Conservation (phyloP, 2,888 invertebrate species). For the Eretmocerus hayati region DNA sequence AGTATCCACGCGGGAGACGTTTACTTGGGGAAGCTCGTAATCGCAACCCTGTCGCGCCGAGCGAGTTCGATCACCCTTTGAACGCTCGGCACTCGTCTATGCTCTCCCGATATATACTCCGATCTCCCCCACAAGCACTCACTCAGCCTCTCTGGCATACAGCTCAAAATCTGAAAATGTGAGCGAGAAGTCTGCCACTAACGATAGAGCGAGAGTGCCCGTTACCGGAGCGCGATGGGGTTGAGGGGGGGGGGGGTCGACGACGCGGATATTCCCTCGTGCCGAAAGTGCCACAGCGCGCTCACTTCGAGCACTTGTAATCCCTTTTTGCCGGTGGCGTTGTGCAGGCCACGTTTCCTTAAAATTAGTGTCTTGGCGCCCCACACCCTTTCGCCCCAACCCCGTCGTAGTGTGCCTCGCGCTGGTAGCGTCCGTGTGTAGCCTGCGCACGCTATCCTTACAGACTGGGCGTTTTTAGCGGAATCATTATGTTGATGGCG, state of each 20-base stretch:
- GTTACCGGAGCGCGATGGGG: conserved; percentile 1
- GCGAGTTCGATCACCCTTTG: conserved; percentile 19
- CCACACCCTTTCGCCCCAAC: conserved; percentile 5
- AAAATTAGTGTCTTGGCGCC: conserved; percentile 23
- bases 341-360: conserved; percentile 8
- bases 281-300: too few species aligned
- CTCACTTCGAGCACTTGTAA: background rate
- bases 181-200: too few species aligned
- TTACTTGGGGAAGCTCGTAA: too few species aligned
- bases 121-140: too few species aligned
- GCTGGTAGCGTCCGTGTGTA: conserved; percentile 9
- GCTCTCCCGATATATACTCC: conserved; percentile 5
- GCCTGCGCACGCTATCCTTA: too few species aligned
- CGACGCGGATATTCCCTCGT: too few species aligned
- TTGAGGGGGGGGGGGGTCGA: background rate
- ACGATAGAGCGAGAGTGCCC: background rate
- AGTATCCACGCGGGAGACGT: too few species aligned
- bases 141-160: too few species aligned
- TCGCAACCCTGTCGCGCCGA: background rate
- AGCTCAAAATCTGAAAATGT: conserved; percentile 20
- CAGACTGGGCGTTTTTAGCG: conserved; percentile 23
- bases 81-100: background rate
- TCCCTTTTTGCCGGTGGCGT: too few species aligned
- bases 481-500: conserved; percentile 23
- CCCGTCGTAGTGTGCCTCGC: background rate